Base-by-base conservation (phyloP, 2,888 invertebrate genomes). In the Stenchaetothrips biformis region DNA sequence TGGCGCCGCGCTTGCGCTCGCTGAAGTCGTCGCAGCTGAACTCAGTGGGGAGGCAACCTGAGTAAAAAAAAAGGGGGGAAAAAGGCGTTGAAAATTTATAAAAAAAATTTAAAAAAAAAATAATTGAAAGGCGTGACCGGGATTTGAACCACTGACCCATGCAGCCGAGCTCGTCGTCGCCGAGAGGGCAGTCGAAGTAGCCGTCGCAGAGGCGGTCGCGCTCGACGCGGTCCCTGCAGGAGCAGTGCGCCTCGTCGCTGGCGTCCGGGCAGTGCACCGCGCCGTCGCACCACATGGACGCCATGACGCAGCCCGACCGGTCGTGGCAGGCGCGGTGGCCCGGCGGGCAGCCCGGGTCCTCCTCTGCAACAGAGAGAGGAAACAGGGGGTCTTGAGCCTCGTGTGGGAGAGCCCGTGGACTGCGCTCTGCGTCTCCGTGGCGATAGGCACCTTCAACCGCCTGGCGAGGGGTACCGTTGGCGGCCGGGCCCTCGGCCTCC, bases 81-180 rank as follows among this genome's bases (percentile, higher is more conserved):
- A 13, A 2, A 37, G 8, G 47, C 16, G 11, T 16, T 48, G 16
- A 16, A 77, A 62, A 80, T 3, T 18, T 80, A 18, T 59, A 7
- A 80, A 18, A 48, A 79, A 79, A n/a, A n/a, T 48, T 25, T 48
- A 79, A 11, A 74, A 48, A 37, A 48, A 7, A 47, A 77, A 53
- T n/a, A 18, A 18, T 9, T 79, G 21, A 0, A 8, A 37, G 18
- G 13, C 53, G 27, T 79, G n/a, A n/a, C 59, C 21, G 16, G 11
- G n/a, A 80, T 37, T 80, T n/a, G 27, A 11, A 59, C 77, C 67
- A 82, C 85, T 87, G 88, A 93, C 94, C 94, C 85, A 91, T 91
- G 85, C 95, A 95, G 27, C 92, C 93, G 84, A 92, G 87, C 88
- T 95, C 95, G 84, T 95, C 95, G 87, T 94, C 94, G 27, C 92